Conservation (phyloP, 2,113 vertebrate species). For the Myotis brandtii region DNA sequence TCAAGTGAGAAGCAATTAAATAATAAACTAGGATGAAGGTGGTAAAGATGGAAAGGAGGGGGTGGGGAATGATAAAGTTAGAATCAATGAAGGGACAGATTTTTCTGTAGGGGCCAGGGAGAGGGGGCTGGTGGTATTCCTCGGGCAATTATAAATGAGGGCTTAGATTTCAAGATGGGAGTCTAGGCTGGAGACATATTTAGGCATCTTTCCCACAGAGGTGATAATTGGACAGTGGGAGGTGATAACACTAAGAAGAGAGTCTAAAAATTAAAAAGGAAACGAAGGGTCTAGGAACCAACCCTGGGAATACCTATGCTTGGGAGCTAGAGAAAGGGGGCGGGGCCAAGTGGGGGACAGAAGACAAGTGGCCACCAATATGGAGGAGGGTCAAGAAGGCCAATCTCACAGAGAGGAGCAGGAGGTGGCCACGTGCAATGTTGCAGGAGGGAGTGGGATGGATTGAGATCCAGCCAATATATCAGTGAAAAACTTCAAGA, state of each 20-base stretch:
- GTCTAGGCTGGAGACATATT: constrained; percentile 41
- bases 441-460: not conserved
- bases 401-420: not conserved
- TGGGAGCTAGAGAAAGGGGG: not conserved
- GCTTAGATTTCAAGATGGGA: constrained; percentile 45
- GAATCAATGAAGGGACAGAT: constrained; percentile 22
- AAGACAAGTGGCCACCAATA: not conserved
- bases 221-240: constrained; percentile 69
- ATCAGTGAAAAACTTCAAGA: constrained; percentile 9
- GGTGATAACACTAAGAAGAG: not conserved
- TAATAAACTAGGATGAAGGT: not conserved
- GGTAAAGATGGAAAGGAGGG: not conserved
- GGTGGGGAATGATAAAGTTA: not conserved
- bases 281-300: not conserved
- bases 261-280: not conserved
- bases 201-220: constrained; percentile 49
- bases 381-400: not conserved
- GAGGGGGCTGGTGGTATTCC: not conserved
- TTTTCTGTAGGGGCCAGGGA: not conserved
- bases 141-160: not conserved
- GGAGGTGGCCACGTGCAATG: not conserved
- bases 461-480: not conserved
- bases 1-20: constrained; percentile 18
- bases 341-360: not conserved
- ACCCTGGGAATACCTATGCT: not conserved